Evolutionary conservation across 2,888 invertebrate species (phyloP).

Genomic region (Drosophila yooni): DNA sequence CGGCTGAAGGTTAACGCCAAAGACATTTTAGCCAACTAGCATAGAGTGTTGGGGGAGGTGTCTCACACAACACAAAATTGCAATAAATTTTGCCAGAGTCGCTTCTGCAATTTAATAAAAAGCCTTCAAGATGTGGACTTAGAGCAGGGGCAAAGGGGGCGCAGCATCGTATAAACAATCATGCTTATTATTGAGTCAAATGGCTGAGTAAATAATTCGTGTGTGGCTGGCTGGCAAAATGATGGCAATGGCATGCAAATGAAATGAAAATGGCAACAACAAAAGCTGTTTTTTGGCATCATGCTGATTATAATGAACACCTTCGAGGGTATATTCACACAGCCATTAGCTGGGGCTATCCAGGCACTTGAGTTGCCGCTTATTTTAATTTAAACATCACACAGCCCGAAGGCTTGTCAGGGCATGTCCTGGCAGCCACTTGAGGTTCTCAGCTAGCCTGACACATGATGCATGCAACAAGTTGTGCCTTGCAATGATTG

Average conservation of each 20-base stretch:
- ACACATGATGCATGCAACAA: conserved; percentile 68
- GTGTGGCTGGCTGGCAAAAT: conserved; percentile 61
- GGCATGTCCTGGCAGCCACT: conserved; percentile 29
- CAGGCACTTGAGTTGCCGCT: conserved; percentile 43
- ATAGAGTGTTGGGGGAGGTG: background rate
- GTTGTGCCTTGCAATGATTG: conserved; percentile 29
- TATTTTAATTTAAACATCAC: conserved; percentile 68
- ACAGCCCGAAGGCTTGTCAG: conserved; percentile 26
- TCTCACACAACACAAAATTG: conserved; percentile 51
- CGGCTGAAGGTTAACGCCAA: conserved; percentile 60
- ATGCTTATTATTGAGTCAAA: conserved; percentile 75
- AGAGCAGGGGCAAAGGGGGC: background rate
- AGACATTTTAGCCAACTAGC: conserved; percentile 25
- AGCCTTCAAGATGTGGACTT: conserved; percentile 38
- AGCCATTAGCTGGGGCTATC: conserved; percentile 26
- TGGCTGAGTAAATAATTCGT: conserved; percentile 77
- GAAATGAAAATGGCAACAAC: conserved; percentile 75
- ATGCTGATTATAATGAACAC: conserved; percentile 51
- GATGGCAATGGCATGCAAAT: conserved; percentile 84
- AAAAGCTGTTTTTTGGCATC: conserved; percentile 10
- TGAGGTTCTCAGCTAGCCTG: conserved; percentile 26
- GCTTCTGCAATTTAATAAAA: conserved; percentile 83
- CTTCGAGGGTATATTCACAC: conserved; percentile 19
- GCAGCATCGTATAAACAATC: conserved; percentile 67
- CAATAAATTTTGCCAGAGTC: conserved; percentile 76